These are phyloP conservation scores for Chrysemys picta DNA, from an alignment of 2,113 vertebrate species.

Conservation along the genomic window DNA sequence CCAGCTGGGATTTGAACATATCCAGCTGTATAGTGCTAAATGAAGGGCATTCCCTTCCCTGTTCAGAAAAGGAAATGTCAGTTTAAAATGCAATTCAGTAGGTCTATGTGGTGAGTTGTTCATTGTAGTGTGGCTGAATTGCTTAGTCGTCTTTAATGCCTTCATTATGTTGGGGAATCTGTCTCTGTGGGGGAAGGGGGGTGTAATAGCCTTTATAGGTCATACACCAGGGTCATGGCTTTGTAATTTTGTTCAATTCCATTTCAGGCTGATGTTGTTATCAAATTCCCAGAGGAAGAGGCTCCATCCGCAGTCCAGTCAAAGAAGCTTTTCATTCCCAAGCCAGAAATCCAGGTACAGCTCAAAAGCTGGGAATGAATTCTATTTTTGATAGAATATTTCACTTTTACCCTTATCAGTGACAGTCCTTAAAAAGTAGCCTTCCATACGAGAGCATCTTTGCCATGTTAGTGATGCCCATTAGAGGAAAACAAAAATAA, in stretches of 20 bases:
- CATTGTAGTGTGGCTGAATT: too few relatives aligned
- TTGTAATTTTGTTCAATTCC: not conserved
- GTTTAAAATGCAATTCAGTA: not conserved
- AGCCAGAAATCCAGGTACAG: conserved; percentile 96
- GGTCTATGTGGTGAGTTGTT: not conserved
- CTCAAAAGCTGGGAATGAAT: not conserved
- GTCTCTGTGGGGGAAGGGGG: too few relatives aligned
- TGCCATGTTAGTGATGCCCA: not conserved
- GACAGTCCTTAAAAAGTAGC: not conserved
- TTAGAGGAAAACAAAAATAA: not conserved
- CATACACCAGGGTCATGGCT: not conserved
- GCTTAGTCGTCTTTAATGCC: too few relatives aligned
- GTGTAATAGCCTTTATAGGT: not conserved
- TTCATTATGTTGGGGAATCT: too few relatives aligned
- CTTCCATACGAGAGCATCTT: not conserved
- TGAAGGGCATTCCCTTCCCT: not conserved
- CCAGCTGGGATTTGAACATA: not conserved
- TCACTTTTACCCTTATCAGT: not conserved
- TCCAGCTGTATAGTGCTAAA: rapidly evolving
- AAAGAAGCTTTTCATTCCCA: conserved; percentile 94
- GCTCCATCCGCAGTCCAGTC: conserved; percentile 87
- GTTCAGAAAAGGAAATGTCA: not conserved
- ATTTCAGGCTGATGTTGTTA: conserved; percentile 91
- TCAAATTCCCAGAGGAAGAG: conserved; percentile 97
- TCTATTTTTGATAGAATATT: not conserved